Conservation (phyloP, 2,113 vertebrate genomes). For the Callionymus lyra region DNA sequence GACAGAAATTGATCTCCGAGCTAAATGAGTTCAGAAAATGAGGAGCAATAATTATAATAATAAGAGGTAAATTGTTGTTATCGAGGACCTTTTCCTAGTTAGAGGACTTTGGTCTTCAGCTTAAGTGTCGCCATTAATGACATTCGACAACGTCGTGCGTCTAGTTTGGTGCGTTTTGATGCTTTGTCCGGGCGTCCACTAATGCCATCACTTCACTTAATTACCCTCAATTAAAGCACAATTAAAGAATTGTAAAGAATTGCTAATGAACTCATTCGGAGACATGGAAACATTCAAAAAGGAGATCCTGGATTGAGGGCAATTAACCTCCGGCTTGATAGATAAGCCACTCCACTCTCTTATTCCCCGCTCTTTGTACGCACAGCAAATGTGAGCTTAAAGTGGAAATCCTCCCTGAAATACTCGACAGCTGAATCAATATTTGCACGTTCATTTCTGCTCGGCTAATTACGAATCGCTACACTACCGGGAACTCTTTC, state of each 20-base stretch:
- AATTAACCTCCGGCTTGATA: slow-evolving; percentile 52
- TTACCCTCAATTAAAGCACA: slow-evolving; percentile 64
- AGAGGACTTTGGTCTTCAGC: too few relatives aligned
- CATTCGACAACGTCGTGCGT: slow-evolving; percentile 45
- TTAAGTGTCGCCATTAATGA: slow-evolving; percentile 56
- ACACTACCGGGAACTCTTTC: background rate
- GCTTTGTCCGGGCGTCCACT: slow-evolving; percentile 56
- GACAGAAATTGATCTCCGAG: too few relatives aligned
- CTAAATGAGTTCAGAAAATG: too few relatives aligned
- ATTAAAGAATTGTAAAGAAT: slow-evolving; percentile 63
- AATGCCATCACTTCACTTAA: slow-evolving; percentile 66
- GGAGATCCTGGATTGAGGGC: slow-evolving; percentile 44
- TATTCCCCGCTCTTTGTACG: background rate
- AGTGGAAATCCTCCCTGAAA: slow-evolving; percentile 12
- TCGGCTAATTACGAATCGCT: background rate
- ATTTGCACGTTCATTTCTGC: slow-evolving; percentile 26
- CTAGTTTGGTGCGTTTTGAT: slow-evolving; percentile 34
- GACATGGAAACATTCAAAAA: slow-evolving; percentile 52
- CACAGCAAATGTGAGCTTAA: slow-evolving; percentile 18
- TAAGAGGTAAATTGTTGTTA: too few relatives aligned
- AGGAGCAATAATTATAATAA: too few relatives aligned
- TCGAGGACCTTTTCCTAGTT: too few relatives aligned
- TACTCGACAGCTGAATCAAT: slow-evolving; percentile 12
- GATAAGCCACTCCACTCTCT: slow-evolving; percentile 27
- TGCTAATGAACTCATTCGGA: slow-evolving; percentile 66